These are phyloP conservation scores for Coenonympha glycerion DNA, from an alignment of 2,888 invertebrate species.

Conservation along the genomic window DNA sequence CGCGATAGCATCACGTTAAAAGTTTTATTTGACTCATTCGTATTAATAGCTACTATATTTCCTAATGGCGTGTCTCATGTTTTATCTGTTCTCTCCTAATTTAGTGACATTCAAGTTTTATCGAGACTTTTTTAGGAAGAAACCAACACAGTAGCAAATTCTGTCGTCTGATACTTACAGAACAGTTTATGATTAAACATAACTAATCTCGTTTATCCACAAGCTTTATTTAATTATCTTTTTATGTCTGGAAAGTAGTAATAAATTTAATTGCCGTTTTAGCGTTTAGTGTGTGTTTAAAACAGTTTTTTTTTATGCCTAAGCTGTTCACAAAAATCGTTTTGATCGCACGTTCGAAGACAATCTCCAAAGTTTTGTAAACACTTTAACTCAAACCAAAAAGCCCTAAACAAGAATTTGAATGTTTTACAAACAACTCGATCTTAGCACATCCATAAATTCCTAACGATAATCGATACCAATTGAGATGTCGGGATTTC, in stretches of 20 bases:
- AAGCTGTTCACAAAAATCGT: slow-evolving; percentile 16
- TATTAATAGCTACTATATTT: slow-evolving; percentile 6
- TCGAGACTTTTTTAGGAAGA: background rate
- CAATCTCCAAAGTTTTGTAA: slow-evolving; percentile 17
- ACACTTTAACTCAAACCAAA: slow-evolving; percentile 21
- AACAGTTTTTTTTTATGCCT: slow-evolving; percentile 9
- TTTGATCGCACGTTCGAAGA: slow-evolving; percentile 21
- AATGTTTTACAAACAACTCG: slow-evolving; percentile 47
- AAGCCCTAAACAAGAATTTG: slow-evolving; percentile 25
- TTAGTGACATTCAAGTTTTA: background rate
- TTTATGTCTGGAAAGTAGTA: too few species aligned
- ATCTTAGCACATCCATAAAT: slow-evolving; percentile 52
- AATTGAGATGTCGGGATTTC: slow-evolving; percentile 60
- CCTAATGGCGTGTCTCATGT: background rate
- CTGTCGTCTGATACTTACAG: background rate
- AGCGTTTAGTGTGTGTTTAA: slow-evolving; percentile 2
- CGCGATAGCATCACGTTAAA: slow-evolving; percentile 3
- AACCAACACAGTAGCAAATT: slow-evolving; percentile 1
- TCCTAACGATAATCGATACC: slow-evolving; percentile 45
- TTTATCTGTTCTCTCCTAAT: slow-evolving; percentile 1
- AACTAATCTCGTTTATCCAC: too few species aligned
- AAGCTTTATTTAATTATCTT: too few species aligned
- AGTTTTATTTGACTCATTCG: slow-evolving; percentile 8
- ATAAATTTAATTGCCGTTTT: too few species aligned
- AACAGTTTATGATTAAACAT: background rate